Conservation (phyloP, 2,888 invertebrate genomes). For the Morpho helenor region DNA sequence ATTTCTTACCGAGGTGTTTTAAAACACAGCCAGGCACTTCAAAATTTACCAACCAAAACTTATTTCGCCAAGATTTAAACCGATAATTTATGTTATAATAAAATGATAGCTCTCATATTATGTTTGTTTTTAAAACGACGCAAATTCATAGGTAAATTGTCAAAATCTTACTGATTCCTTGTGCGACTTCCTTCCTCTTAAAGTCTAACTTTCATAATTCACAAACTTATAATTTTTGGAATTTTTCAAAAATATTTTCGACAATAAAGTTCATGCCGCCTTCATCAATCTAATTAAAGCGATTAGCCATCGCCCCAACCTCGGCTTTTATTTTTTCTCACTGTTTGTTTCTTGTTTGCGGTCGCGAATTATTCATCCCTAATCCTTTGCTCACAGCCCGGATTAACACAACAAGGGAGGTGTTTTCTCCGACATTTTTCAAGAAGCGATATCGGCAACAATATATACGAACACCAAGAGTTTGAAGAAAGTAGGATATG, state of each 20-base stretch:
- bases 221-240: neutral
- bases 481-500: conserved; percentile 4
- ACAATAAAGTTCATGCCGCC: conserved; percentile 8
- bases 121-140: too few relatives aligned
- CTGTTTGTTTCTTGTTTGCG: conserved; percentile 40
- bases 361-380: conserved; percentile 35
- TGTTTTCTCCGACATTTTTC: conserved; percentile 36
- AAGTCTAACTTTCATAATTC: too few relatives aligned
- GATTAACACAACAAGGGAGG: conserved; percentile 36
- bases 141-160: too few relatives aligned
- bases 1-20: too few relatives aligned
- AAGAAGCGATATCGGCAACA: conserved; percentile 37
- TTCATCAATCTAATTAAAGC: conserved; percentile 27
- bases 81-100: too few relatives aligned
- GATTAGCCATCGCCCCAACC: conserved; percentile 12
- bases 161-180: too few relatives aligned
- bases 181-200: too few relatives aligned
- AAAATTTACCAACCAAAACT: too few relatives aligned
- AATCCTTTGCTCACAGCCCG: conserved; percentile 34
- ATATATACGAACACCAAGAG: conserved; percentile 23
- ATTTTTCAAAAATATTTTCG: neutral
- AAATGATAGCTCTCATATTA: too few relatives aligned
- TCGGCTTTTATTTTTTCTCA: conserved; percentile 29
- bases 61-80: too few relatives aligned
- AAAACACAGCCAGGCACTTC: too few relatives aligned